Conservation (phyloP, 2,113 vertebrate genomes). For the Nesoenas mayeri region DNA sequence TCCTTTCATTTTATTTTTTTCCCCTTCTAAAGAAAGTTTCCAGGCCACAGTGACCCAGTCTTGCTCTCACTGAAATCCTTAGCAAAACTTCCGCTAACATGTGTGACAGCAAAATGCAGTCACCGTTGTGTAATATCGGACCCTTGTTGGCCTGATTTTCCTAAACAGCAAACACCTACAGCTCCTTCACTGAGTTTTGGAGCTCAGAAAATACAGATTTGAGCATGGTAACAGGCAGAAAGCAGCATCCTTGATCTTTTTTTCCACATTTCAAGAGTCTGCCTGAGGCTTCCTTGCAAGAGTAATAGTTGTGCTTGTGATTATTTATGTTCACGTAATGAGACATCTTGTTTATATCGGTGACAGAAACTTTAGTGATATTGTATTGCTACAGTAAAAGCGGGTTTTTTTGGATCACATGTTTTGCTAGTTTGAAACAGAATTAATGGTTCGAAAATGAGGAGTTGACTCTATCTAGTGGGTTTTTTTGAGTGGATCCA, state of each 20-base stretch:
- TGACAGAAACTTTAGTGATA: not conserved
- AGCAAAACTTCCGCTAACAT: not conserved
- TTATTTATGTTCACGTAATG: conserved; percentile 27
- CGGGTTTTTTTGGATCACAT: not conserved
- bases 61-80: not conserved
- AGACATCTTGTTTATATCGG: not conserved
- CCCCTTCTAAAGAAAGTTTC: not conserved
- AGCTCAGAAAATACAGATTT: not conserved
- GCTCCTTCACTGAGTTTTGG: not conserved
- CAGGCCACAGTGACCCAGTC: not conserved
- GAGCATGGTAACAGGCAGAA: not conserved
- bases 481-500: not conserved
- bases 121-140: not conserved
- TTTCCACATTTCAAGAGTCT: not conserved
- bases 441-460: not conserved
- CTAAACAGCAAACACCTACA: not conserved
- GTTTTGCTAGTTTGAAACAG: not conserved
- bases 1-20: no score
- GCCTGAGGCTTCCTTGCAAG: not conserved
- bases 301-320: not conserved
- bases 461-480: not conserved
- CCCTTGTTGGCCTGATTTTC: not conserved
- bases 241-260: not conserved
- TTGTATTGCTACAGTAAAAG: not conserved
- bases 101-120: not conserved